Evolutionary conservation across 2,797 vertebrate genomes (phyloP).

Genomic region (Etheostoma nigrum): DNA sequence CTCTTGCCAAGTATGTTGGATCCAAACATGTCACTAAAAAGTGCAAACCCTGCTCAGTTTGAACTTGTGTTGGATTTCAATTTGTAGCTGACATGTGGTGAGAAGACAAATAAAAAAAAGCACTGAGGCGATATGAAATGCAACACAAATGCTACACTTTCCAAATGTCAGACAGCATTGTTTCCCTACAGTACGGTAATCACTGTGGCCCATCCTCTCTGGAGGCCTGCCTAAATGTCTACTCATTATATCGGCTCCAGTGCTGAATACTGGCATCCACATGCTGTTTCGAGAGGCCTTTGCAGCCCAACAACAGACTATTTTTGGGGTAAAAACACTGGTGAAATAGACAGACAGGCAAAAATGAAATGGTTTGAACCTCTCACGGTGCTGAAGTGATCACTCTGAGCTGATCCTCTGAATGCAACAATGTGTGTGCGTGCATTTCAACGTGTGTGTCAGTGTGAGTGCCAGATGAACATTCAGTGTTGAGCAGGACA

Average conservation of each 20-base stretch:
- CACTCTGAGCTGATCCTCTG: conserved; percentile 69
- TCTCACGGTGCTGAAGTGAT: conserved; percentile 80
- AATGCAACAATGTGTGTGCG: conserved; percentile 59
- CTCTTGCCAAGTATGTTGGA: neutral
- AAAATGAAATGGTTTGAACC: conserved; percentile 72
- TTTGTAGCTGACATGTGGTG: conserved; percentile 43
- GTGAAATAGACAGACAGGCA: conserved; percentile 23
- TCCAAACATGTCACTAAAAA: conserved; percentile 26
- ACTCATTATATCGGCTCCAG: conserved; percentile 22
- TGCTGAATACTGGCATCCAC: conserved; percentile 34
- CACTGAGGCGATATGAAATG: conserved; percentile 45
- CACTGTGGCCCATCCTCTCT: conserved; percentile 37
- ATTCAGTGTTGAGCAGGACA: conserved; percentile 88
- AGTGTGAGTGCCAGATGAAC: conserved; percentile 84
- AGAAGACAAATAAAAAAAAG: conserved; percentile 48
- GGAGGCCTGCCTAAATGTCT: conserved; percentile 17
- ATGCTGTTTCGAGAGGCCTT: conserved; percentile 19
- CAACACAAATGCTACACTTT: conserved; percentile 64
- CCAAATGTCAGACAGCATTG: conserved; percentile 57
- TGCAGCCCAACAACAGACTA: conserved; percentile 72
- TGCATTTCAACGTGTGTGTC: conserved; percentile 59
- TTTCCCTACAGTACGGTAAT: conserved; percentile 43
- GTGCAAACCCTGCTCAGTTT: conserved; percentile 43
- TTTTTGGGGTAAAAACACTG: conserved; percentile 38
- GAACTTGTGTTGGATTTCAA: conserved; percentile 43